Evolutionary conservation across 1,140 invertebrate species (phyloP), one percentile per base, ranked within the genome.

Genomic region (Chelonus insularis): DNA sequence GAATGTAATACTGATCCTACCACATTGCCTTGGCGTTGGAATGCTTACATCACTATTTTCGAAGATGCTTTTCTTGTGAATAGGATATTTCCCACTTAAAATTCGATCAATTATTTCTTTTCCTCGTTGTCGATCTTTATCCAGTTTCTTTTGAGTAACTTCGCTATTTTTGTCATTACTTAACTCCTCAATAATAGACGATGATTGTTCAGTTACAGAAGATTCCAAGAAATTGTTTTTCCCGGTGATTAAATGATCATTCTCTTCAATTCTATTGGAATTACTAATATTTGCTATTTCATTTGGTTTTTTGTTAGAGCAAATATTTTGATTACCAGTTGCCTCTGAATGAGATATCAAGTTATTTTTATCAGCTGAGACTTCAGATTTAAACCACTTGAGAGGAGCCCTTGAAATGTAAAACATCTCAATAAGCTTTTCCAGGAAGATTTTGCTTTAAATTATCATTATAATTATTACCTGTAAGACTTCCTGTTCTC

Each of bases 1-100:
- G 72, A 94, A 94, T 25, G 77, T 85, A 9, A 94, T 84, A 57
- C 85, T 78, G 41, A 94, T 85, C 16, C 80, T 81, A 21, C 82
- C 84, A 51, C 66, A 74, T 70, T 84, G 72, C 72, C 92, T 83
- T 7, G 87, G 82, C 45, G 81, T 75, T 11, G 88, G 89, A 32
- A 86, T 48, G 16, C 76, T 55, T 11, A 70, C 70, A 4, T 62
- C 54, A 5, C 67, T 65, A 21, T 72, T 64, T 9, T 72, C 65
- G 48, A 68, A 57, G 34, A 62, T 59, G 59, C 60, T 65, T 12
- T 60, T 74, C 29, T 55, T 68, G 18, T 41, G 50, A 34, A 50
- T 32, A 47, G 43, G 14, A 56, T 65, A 55, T 57, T 64, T 74
- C 2, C 62, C 61, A 4, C 52, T 65, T 37, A 73, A 54, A 32